Evolutionary conservation across 2,888 invertebrate species (phyloP), one percentile per base, ranked within the genome.

Genomic region (Amorpha juglandis): DNA sequence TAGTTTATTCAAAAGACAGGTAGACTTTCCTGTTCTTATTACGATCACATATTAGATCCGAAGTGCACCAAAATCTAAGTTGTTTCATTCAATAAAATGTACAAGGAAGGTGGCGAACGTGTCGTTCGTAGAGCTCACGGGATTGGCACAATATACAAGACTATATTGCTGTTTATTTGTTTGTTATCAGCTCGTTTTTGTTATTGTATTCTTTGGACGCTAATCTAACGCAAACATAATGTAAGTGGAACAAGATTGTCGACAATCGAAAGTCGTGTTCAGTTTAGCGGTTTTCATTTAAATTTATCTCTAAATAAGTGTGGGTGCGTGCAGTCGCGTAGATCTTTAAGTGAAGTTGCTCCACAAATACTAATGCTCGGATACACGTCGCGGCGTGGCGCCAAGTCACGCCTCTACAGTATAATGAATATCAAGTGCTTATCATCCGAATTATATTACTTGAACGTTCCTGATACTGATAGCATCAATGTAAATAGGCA

Each of bases 181-280:
- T 14, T 33, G n/a, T 35, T 53, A 53, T 53, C 14, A 53, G 33
- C 6, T 33, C 9, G 1, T 1, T 33, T 53, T n/a, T 14, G 33
- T 53, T 1, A n/a, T 53, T 9, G 33, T 33, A 53, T 52, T 27
- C 27, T 27, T 52, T 51, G 51, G 51, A 19, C 21, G 52, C 33
- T 53, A 53, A 53, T 53, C 53, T 53, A 53, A 27, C 1, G 53
- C 33, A 53, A 33, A 53, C 53, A 38, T 1, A 53, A 1, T 53
- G 53, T 53, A 53, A 53, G 33, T 53, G n/a, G 53, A 53, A 14
- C 53, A 33, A n/a, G 53, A 27, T n/a, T 8, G 38, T 38, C 38
- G 38, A 19, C 33, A 12, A 8, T 38, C 38, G 38, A 19, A 14
- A 12, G 6, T 53, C 53, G 33, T 33, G 53, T 14, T 52, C 52